Percentiles rank a stretch among this genome's conserved stretches.
phyloP scores from a whole-genome alignment of 92 coral and sea anemone genomes.

The Chrysogorgia sp. region DNA sequence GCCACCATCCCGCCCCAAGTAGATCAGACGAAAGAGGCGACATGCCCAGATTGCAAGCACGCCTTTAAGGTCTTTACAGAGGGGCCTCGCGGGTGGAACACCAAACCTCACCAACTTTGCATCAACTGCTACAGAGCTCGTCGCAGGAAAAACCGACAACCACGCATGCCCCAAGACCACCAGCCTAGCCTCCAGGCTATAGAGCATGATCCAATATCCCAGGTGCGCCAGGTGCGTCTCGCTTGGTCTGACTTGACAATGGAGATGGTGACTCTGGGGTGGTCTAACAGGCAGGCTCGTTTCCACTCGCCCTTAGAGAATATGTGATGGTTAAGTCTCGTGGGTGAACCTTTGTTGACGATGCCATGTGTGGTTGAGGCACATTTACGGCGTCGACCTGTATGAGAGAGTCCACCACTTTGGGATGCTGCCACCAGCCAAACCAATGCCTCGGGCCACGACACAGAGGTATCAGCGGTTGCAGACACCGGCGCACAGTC shows the following conservation, averaged over 20 bases:
- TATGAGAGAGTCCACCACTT: neutral
- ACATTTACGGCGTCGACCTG: neutral
- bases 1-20: no score
- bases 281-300: no score
- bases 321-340: no score
- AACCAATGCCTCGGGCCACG: conserved; percentile 4
- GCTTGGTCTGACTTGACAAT: no score
- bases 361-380: neutral
- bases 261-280: no score
- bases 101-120: conserved; percentile 57
- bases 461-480: conserved; percentile 26
- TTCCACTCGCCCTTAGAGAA: no score
- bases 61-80: conserved; percentile 60
- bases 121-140: conserved; percentile 55
- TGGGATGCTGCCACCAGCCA: neutral
- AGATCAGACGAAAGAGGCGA: conserved; percentile 40
- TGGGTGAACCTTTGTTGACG: neutral
- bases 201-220: conserved; percentile 37
- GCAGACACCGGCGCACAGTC: conserved; percentile 41
- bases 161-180: neutral
- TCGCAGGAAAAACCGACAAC: conserved; percentile 25
- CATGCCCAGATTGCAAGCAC: conserved; percentile 57
- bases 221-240: no score
- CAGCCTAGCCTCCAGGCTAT: conserved; percentile 6
- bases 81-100: conserved; percentile 66